These are phyloP conservation scores for Oryzias woworae DNA, from an alignment of 2,113 vertebrate species.

Conservation along the genomic window DNA sequence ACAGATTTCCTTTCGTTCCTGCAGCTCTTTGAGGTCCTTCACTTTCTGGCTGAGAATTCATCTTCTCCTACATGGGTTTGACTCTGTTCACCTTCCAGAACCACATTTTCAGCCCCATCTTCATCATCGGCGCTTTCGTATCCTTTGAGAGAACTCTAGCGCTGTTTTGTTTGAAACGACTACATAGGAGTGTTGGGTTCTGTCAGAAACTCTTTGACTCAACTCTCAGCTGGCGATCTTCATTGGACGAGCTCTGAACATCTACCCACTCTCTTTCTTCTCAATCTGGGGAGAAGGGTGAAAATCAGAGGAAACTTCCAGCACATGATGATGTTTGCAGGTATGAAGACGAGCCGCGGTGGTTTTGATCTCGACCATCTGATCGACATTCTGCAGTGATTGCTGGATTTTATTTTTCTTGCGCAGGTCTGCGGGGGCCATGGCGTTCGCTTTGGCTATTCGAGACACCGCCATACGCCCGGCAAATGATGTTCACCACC, in stretches of 20 bases:
- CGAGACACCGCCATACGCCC: constrained; percentile 94
- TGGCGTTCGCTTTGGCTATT: constrained; percentile 96
- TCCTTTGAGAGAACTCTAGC: constrained; percentile 74
- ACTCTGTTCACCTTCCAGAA: constrained; percentile 98
- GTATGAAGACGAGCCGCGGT: constrained; percentile 63
- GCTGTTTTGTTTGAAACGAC: neutral
- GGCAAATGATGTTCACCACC: constrained; percentile 98
- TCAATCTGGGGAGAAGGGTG: constrained; percentile 94
- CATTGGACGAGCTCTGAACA: constrained; percentile 90
- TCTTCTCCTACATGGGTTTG: constrained; percentile 98
- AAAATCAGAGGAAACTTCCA: constrained; percentile 97
- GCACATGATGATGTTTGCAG: constrained; percentile 99
- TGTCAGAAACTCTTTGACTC: constrained; percentile 74
- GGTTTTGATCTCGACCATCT: neutral
- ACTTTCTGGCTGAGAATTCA: constrained; percentile 98
- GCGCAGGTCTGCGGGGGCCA: constrained; percentile 91
- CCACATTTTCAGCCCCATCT: constrained; percentile 93
- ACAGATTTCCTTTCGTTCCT: neutral
- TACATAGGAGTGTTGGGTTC: neutral
- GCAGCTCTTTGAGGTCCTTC: constrained; percentile 94
- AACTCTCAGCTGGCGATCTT: constrained; percentile 87
- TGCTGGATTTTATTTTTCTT: neutral
- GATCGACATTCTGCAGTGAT: neutral
- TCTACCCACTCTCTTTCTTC: constrained; percentile 96
- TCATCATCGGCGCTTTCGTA: constrained; percentile 96